Percentiles rank a stretch among this genome's conserved stretches.
These are phyloP conservation scores for Entelurus aequoreus DNA, from an alignment of 2,113 vertebrate species.

Conservation along the genomic window DNA sequence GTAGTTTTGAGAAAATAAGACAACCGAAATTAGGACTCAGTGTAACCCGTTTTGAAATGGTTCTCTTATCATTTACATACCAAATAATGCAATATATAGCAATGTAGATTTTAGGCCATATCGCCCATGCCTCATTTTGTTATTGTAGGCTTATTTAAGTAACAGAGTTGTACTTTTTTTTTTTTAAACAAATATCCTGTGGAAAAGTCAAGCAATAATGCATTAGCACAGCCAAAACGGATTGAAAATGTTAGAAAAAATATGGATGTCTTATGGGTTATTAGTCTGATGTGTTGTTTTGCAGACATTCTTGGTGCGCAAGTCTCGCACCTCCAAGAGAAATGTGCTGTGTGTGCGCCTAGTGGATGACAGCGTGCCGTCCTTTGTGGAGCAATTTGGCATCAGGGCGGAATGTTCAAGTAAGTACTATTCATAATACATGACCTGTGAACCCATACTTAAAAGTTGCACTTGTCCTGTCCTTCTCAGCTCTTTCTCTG, in stretches of 20 bases:
- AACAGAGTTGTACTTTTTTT: not conserved
- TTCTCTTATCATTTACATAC: no score
- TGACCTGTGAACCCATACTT: not conserved
- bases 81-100: no score
- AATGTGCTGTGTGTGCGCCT: slow-evolving; percentile 82
- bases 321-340: slow-evolving; percentile 78
- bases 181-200: not conserved
- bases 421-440: slow-evolving; percentile 37
- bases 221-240: not conserved
- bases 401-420: slow-evolving; percentile 74
- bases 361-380: slow-evolving; percentile 76
- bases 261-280: not conserved
- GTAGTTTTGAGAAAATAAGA: no score
- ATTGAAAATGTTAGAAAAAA: no score
- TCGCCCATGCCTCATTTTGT: no score
- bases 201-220: not conserved
- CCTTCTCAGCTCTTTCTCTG: slow-evolving; percentile 66
- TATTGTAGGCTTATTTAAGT: no score
- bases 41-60: no score
- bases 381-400: slow-evolving; percentile 81
- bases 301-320: slow-evolving; percentile 85
- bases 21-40: no score
- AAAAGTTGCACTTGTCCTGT: not conserved
- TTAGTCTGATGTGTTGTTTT: slow-evolving; percentile 6
- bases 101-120: no score